Base-by-base conservation (phyloP, 2,797 vertebrate species). In the Chelon labrosus region DNA sequence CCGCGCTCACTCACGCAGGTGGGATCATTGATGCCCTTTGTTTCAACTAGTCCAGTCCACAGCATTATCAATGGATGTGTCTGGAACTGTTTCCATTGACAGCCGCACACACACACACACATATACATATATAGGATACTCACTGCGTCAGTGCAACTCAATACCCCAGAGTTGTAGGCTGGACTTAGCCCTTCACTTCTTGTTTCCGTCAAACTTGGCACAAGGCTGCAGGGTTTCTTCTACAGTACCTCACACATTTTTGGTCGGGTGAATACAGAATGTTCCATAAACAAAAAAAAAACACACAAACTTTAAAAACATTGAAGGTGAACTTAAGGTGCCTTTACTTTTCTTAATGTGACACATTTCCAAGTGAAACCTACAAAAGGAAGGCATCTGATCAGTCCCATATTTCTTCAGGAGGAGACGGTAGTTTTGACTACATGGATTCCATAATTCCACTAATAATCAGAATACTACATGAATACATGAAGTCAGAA, bases 151-250 rank as follows among this genome's bases (percentile, higher is more conserved):
- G 78, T 62, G 55, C 70, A 71, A 54, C 37, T 58, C 62, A 71
- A 72, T 63, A 52, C 47, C 14, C 19, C 5, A 16, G 61, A 81
- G 58, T 56, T 69, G 39, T 69, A 64, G 57, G 42, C 56, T 69
- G 49, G 77, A 75, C 67, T 60, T 75, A 57, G 54, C 65, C 80
- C n/a, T 80, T 84, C 84, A 82, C 75, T 79, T 83, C 73, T 80
- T 61, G 57, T 84, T 81, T 51, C 49, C 65, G 44, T 87, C 81
- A 84, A 81, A 81, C 62, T 62, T 74, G 67, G 38, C 75, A 65
- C 44, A 31, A 77, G 19, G 70, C 76, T 77, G 52, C 65, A 79
- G 65, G 71, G 53, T 68, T 56, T 73, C 53, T 57, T 65, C 65
- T 50, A n/a, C 50, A 12, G 41, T 37, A 70, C 69, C 68, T 49